Base-by-base conservation (phyloP, 53 echinoderm and acorn worm species). In the Henricia sp. region DNA sequence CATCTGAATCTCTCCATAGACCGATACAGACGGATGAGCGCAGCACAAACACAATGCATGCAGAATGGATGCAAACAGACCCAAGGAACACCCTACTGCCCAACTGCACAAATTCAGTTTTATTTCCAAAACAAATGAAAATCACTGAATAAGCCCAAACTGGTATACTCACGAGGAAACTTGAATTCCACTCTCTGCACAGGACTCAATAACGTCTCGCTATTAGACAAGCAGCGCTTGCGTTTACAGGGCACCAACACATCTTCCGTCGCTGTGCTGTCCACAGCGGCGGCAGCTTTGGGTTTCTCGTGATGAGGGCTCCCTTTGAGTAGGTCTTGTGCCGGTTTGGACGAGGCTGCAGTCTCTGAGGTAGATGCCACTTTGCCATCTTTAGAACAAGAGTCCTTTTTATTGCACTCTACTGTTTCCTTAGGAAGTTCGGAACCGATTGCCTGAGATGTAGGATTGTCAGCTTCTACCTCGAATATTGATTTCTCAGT, bases 111-210 rank as follows among this genome's bases (percentile, higher is more conserved):
- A n/a, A n/a, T n/a, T n/a, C n/a, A n/a, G n/a, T n/a, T n/a, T n/a
- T n/a, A n/a, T n/a, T n/a, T n/a, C n/a, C n/a, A n/a, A n/a, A n/a
- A n/a, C n/a, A n/a, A n/a, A n/a, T n/a, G n/a, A n/a, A n/a, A n/a
- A n/a, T n/a, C n/a, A n/a, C n/a, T n/a, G n/a, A n/a, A n/a, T n/a
- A n/a, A 13, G 13, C 44, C 6, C 44, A 13, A 44, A 13, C 44
- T 9, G 11, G 14, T n/a, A 50, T 38, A 85, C 85, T 85, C 52
- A 85, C 85, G 73, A 24, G 73, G 60, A 85, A 72, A 60, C 64
- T 85, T 85, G 52, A 73, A 85, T 24, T 85, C 74, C 36, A 72
- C 44, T 14, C 50, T 73, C 60, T 65, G 28, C 6, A 39, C 65
- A 0, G 85, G 85, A 58, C 85, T 73, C 65, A 85, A 2, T 13